A percentile compares a stretch with the other conserved stretches of the same genome.
phyloP scores from a whole-genome alignment of 2,113 vertebrate genomes.

The Galbula dea region DNA sequence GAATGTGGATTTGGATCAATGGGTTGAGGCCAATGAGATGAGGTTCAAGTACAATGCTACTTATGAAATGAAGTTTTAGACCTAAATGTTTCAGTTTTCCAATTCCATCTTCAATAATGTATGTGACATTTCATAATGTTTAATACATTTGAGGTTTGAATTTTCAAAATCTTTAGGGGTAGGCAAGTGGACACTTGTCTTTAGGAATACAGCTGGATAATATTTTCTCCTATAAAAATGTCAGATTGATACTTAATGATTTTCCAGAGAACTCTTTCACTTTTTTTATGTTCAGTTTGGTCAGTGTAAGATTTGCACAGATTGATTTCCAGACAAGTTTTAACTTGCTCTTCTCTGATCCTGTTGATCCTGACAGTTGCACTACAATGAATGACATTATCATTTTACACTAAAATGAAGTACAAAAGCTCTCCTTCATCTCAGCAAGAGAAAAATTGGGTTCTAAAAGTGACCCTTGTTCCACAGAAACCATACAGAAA shows the following conservation, averaged over 20 bases:
- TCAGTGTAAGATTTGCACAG: not conserved
- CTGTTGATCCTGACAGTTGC: not conserved
- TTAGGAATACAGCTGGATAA: not conserved
- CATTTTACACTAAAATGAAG: not conserved
- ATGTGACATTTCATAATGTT: not conserved
- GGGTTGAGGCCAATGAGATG: no score
- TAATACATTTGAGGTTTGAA: not conserved
- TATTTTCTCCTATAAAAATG: not conserved
- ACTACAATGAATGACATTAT: not conserved
- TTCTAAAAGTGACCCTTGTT: not conserved
- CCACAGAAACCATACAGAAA: not conserved
- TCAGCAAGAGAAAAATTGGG: not conserved
- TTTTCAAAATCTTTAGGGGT: not conserved
- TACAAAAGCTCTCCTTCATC: not conserved
- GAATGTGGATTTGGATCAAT: not conserved
- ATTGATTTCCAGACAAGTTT: not conserved
- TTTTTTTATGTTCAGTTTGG: not conserved
- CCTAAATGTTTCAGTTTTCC: not conserved
- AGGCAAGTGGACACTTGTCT: not conserved
- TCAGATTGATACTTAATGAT: not conserved
- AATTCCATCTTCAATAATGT: not conserved
- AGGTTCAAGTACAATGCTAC: not conserved
- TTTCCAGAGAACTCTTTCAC: not conserved
- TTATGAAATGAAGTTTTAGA: not conserved
- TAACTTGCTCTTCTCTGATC: not conserved